Conservation (phyloP, 1,140 invertebrate species). For the Microvelia longipes region DNA sequence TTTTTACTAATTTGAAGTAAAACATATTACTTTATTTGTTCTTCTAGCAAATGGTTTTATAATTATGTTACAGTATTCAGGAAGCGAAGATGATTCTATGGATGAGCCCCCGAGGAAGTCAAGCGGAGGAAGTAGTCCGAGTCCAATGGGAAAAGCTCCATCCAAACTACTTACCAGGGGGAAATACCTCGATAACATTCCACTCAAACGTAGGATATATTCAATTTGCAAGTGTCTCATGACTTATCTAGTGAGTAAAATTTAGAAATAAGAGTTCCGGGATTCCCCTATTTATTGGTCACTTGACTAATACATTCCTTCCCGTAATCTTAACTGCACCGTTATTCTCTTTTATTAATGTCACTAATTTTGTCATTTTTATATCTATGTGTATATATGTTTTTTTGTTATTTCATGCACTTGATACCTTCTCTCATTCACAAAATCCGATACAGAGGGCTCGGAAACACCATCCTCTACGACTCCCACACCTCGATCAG, state of each 20-base stretch:
- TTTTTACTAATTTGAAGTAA: no score
- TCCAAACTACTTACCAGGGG: slow-evolving; percentile 35
- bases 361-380: no score
- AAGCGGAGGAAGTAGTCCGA: background rate
- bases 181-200: slow-evolving; percentile 43
- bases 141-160: background rate
- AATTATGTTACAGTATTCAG: slow-evolving; percentile 26
- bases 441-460: background rate
- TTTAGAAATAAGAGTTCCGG: no score
- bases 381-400: no score
- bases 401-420: no score
- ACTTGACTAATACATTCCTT: no score
- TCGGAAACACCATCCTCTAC: background rate
- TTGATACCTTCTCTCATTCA: no score
- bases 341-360: no score
- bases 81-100: slow-evolving; percentile 24
- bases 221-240: slow-evolving; percentile 57
- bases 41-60: no score
- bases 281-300: no score
- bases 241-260: slow-evolving; percentile 55
- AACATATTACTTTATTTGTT: no score
- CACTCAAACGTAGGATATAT: slow-evolving; percentile 56
- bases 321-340: no score
- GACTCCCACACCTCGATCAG: background rate
- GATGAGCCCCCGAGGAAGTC: slow-evolving; percentile 16